Evolutionary conservation across 1,140 invertebrate species (phyloP).

Genomic region (Melitaea cinxia): DNA sequence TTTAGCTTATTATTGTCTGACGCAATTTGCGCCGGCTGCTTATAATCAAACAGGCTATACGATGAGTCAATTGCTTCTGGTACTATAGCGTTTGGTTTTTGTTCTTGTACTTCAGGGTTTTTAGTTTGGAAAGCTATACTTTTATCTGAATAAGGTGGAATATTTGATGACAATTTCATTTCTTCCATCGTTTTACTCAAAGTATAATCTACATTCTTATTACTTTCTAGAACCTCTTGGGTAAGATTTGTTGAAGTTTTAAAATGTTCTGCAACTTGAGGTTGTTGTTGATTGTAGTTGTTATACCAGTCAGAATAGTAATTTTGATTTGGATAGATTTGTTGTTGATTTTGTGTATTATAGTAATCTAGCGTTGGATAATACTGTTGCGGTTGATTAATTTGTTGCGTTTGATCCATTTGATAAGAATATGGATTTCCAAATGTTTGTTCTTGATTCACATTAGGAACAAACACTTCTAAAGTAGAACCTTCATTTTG

Average conservation of each 20-base stretch:
- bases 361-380: constrained; percentile 16
- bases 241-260: not conserved
- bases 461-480: constrained; percentile 41
- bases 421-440: constrained; percentile 22
- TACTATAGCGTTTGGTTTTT: not conserved
- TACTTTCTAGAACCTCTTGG: not conserved
- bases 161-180: not conserved
- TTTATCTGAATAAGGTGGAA: not conserved
- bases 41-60: no score
- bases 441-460: constrained; percentile 18
- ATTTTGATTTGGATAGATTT: not conserved
- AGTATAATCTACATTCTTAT: not conserved
- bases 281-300: constrained; percentile 2
- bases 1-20: not conserved
- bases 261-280: not conserved
- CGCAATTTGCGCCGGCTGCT: not conserved
- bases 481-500: constrained; percentile 32
- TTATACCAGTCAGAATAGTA: not conserved
- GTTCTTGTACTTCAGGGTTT: not conserved
- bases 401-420: constrained; percentile 8
- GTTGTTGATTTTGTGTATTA: constrained; percentile 1
- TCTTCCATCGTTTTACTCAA: not conserved
- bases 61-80: not conserved
- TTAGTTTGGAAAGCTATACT: not conserved
- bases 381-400: constrained; percentile 10